Evolutionary conservation across 1,140 invertebrate genomes (phyloP), one percentile per base, ranked within the genome.

Genomic region (Laodelphax striatellus): DNA sequence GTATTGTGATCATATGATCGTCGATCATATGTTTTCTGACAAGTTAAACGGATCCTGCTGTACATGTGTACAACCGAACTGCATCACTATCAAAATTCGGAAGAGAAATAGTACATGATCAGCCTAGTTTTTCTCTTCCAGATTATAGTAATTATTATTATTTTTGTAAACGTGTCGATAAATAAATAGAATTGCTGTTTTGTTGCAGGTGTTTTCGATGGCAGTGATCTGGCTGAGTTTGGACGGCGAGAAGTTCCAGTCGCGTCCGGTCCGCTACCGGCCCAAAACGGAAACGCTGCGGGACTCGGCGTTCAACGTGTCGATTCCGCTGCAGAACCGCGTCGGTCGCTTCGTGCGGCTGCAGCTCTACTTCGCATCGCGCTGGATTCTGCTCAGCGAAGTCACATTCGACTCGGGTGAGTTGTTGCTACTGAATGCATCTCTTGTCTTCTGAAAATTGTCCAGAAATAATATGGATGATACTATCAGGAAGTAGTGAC

Each of bases 311-410:
- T 58, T 63, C 72, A 71, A 84, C 64, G 76, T 90, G 1, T 80
- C 83, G 57, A 84, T 94, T 46, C 80, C 84, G 50, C 75, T 94
- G 5, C 79, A 86, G 63, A 83, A 88, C 67, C 79, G 84, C 59
- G 78, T 90, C 14, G 92, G 86, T 0, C 80, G 80, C 66, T 89
- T 83, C 68, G 79, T 94, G 46, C 88, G 86, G 70, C 64, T 94
- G 38, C 82, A 87, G 69, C 77, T 94, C 2, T 82, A 80, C 66
- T 92, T 92, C 69, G 83, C 85, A 42, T 77, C 86, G n/a, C 83
- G 85, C 68, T 94, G 91, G 91, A 83, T 96, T 55, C 77, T 95
- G 52, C 82, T 96, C 62, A 92, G 90, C 70, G 92, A 95, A 76
- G 79, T 94, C 59, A 82, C 80, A 5, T 90, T 90, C 65, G 82